Evolutionary conservation across 2,888 invertebrate genomes (phyloP).

Genomic region (Belgica antarctica): DNA sequence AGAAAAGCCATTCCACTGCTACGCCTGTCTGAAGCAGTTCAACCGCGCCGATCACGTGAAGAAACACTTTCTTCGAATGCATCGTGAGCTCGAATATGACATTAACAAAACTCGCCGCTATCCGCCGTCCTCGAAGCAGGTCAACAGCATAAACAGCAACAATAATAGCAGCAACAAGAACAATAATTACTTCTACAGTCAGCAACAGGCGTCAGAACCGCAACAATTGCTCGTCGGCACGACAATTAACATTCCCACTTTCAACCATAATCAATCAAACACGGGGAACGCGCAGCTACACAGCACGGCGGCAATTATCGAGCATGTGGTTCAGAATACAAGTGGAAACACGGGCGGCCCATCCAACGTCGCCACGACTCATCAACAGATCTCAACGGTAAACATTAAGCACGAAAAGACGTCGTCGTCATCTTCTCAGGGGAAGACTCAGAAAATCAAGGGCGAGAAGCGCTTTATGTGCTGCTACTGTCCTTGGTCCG

Average conservation of each 20-base stretch:
- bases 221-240: slow-evolving; percentile 50
- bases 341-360: slow-evolving; percentile 9
- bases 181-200: slow-evolving; percentile 52
- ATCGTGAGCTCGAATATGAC: slow-evolving; percentile 84
- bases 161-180: slow-evolving; percentile 51
- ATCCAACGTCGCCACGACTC: background rate
- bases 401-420: slow-evolving; percentile 40
- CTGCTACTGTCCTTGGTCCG: slow-evolving; percentile 89
- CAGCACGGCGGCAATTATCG: slow-evolving; percentile 24
- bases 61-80: slow-evolving; percentile 90
- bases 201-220: slow-evolving; percentile 52
- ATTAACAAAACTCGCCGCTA: slow-evolving; percentile 72
- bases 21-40: slow-evolving; percentile 88
- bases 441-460: slow-evolving; percentile 22
- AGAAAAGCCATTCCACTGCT: slow-evolving; percentile 91
- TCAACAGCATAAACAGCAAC: slow-evolving; percentile 59
- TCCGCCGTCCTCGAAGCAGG: slow-evolving; percentile 49
- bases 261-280: slow-evolving; percentile 47
- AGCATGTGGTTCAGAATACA: slow-evolving; percentile 39
- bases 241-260: slow-evolving; percentile 44
- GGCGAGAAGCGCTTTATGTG: slow-evolving; percentile 63
- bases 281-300: background rate
- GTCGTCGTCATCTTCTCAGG: background rate
- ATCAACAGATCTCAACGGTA: slow-evolving; percentile 8
- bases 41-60: slow-evolving; percentile 93